Evolutionary conservation across 2,113 vertebrate species (phyloP), one percentile per base, ranked within the genome.

Genomic region (Vulpes vulpes): DNA sequence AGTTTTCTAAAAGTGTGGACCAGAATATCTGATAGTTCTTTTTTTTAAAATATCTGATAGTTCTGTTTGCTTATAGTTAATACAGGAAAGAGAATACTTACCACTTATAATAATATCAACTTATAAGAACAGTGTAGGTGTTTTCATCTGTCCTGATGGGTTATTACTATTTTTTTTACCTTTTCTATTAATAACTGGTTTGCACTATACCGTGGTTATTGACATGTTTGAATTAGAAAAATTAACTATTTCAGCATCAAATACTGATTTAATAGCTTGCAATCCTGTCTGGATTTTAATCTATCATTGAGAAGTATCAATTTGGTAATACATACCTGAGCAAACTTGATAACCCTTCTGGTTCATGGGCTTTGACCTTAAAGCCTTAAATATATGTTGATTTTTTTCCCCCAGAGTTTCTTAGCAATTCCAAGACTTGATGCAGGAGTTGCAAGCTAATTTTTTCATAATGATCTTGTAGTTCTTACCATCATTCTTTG

Each of bases 181-280:
- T 76, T 90, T 81, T 80, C 49, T 91, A 43, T 88, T 96, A 64
- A 93, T 67, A 84, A 12, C 49, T 80, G 30, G 83, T 15, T 55
- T 89, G 23, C 30, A 51, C 76, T 73, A 3, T 62, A 76, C 10
- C 4, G 74, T 30, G 10, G 9, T 89, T 87, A 16, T 82, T 97
- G 43, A 64, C 12, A 16, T 11, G 2, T 85, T 57, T 86, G 79
- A 90, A 14, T 71, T 65, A 95, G 32, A 88, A 32, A 49, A 55
- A 15, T 87, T 69, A 8, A 20, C 78, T 67, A 55, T 90, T 90
- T 95, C 67, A 80, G 8, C 16, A 64, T 91, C 22, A 85, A 64
- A 23, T 79, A 35, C 5, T 64, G 12, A 69, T 67, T 74, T 55
- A 76, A 27, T 89, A 86, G 14, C 27, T 83, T 92, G 5, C 4